Conservation (phyloP, 2,888 invertebrate genomes). For the Agriopis leucophaearia region DNA sequence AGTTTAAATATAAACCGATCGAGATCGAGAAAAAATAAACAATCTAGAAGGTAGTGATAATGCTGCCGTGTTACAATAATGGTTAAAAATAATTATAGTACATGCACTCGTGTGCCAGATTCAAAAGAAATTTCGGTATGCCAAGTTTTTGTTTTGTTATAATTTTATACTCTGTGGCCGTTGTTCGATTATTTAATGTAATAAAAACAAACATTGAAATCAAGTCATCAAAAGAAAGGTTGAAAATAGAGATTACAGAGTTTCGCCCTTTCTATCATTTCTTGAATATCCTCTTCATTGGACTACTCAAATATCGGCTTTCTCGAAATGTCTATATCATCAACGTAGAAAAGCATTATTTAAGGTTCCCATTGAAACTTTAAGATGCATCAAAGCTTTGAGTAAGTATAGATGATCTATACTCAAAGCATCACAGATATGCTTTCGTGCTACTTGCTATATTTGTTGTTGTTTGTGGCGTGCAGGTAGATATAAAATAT, state of each 20-base stretch:
- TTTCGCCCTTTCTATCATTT: background rate
- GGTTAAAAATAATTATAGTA: conserved; percentile 47
- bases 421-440: too few relatives aligned
- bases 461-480: too few relatives aligned
- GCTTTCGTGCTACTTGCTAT: too few relatives aligned
- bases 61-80: conserved; percentile 38
- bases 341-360: background rate
- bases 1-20: conserved; percentile 18
- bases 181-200: background rate
- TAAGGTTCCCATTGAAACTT: conserved; percentile 3
- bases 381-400: too few relatives aligned
- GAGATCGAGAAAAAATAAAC: conserved; percentile 10
- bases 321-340: background rate
- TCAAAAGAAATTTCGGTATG: conserved; percentile 45
- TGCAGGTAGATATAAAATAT: too few relatives aligned
- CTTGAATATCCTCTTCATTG: background rate
- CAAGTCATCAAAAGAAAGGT: background rate
- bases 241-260: background rate
- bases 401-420: too few relatives aligned
- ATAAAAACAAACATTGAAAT: background rate
- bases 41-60: conserved; percentile 35
- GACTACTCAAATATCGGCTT: background rate
- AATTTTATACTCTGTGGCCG: background rate
- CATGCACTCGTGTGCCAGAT: conserved; percentile 49
- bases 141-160: conserved; percentile 47